A percentile compares a stretch with the other conserved stretches of the same genome.
Conservation (phyloP, 2,888 invertebrate genomes). For the Chouioia cunea region DNA sequence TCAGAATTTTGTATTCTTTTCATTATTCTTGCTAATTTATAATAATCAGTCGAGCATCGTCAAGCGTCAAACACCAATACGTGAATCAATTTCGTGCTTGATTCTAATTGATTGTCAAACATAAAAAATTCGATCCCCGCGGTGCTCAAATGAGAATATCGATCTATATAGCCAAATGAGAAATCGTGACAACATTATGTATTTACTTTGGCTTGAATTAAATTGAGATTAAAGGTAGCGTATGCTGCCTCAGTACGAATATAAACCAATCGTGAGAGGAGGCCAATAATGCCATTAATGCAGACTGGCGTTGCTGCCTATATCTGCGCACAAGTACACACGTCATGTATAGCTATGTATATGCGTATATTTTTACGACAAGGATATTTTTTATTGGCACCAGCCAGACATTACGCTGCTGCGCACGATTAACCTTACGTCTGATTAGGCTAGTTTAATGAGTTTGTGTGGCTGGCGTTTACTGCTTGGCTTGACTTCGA, state of each 20-base stretch:
- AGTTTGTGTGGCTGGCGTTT: too few relatives aligned
- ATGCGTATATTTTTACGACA: too few relatives aligned
- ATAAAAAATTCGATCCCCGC: too few relatives aligned
- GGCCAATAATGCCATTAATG: constrained; percentile 25
- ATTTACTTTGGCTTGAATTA: constrained; percentile 43
- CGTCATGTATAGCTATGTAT: not conserved
- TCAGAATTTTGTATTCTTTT: not conserved
- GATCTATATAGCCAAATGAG: constrained; percentile 37
- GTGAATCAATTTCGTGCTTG: too few relatives aligned
- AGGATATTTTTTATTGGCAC: too few relatives aligned
- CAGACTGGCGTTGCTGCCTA: not conserved
- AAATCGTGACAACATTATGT: constrained; percentile 8
- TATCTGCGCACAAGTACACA: not conserved
- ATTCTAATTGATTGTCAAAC: too few relatives aligned
- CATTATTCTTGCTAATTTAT: not conserved
- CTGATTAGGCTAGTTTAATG: too few relatives aligned
- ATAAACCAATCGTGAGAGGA: constrained; percentile 5
- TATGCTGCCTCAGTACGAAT: constrained; percentile 5
- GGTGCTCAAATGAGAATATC: not conserved
- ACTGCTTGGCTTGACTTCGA: too few relatives aligned
- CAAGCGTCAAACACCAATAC: too few relatives aligned
- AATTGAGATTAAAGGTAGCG: constrained; percentile 36
- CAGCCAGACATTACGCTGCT: too few relatives aligned
- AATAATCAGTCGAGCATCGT: not conserved
- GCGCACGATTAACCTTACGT: too few relatives aligned